Evolutionary conservation across 2,888 invertebrate species (phyloP).

Genomic region (Athalia rosae): DNA sequence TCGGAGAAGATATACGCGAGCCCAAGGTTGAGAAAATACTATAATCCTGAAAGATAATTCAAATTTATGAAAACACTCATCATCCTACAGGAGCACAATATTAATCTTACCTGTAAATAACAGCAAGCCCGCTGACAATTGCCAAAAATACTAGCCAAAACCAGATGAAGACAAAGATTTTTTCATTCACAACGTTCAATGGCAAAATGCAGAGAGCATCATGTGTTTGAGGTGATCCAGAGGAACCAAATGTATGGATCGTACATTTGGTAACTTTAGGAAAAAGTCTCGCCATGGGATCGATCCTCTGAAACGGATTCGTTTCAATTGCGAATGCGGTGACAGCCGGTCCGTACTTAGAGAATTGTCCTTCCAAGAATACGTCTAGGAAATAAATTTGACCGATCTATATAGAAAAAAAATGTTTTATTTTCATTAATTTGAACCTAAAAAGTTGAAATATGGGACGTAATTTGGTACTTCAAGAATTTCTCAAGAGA

Average conservation of each 20-base stretch:
- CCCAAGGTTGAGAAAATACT: slow-evolving; percentile 76
- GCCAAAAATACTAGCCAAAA: slow-evolving; percentile 83
- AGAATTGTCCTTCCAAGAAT: slow-evolving; percentile 80
- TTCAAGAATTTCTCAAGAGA: neutral
- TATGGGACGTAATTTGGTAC: neutral
- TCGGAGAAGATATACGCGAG: slow-evolving; percentile 79
- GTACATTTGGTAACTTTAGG: slow-evolving; percentile 83
- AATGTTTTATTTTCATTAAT: neutral
- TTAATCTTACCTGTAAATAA: slow-evolving; percentile 78
- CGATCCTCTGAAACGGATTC: slow-evolving; percentile 74
- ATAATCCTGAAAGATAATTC: slow-evolving; percentile 64
- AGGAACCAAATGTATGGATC: slow-evolving; percentile 77
- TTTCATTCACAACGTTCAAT: slow-evolving; percentile 87
- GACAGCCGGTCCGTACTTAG: slow-evolving; percentile 77
- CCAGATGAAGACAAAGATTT: slow-evolving; percentile 85
- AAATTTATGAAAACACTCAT: neutral
- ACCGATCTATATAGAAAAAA: slow-evolving; percentile 74
- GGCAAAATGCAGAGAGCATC: slow-evolving; percentile 86
- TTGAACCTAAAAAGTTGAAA: neutral
- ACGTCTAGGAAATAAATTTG: slow-evolving; percentile 82
- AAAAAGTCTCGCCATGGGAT: slow-evolving; percentile 82
- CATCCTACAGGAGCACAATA: neutral
- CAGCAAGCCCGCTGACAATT: slow-evolving; percentile 77
- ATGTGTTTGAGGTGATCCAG: slow-evolving; percentile 76
- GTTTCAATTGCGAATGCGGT: slow-evolving; percentile 73